Conservation (phyloP, 2,113 vertebrate species). For the Hydropotes inermis region DNA sequence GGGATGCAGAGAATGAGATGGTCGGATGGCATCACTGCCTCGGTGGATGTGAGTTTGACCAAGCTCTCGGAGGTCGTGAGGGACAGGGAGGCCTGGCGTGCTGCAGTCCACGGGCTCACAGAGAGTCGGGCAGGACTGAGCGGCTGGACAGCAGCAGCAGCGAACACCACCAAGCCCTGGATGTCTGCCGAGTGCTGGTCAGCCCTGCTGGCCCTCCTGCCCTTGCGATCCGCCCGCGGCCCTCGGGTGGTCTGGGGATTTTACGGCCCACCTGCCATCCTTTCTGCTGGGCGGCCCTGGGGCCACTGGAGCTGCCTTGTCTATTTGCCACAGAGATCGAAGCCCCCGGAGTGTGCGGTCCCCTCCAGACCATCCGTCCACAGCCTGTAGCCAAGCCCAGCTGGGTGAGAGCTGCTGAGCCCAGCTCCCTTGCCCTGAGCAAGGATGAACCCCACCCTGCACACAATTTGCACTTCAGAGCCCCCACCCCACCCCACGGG, state of each 20-base stretch:
- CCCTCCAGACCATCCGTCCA: background rate
- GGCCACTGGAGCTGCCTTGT: background rate
- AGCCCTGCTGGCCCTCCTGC: fast-evolving
- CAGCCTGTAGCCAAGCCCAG: background rate
- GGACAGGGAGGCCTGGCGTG: background rate
- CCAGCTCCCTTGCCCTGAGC: background rate
- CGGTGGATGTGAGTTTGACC: background rate
- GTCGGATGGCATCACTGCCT: background rate
- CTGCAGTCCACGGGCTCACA: background rate
- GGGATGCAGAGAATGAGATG: background rate
- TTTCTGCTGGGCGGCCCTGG: background rate
- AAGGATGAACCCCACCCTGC: background rate
- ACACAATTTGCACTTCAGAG: background rate
- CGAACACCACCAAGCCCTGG: background rate
- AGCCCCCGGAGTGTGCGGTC: background rate
- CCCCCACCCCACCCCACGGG: background rate
- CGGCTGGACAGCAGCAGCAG: too few relatives aligned
- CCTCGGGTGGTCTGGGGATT: background rate
- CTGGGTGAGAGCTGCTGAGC: background rate
- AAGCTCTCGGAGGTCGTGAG: background rate
- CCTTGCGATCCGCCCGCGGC: fast-evolving
- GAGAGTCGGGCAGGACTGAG: fast-evolving
- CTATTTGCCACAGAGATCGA: background rate
- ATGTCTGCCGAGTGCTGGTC: background rate
- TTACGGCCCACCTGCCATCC: background rate